These are phyloP conservation scores for Aurelia sp. DNA, from an alignment of 30 jellyfish, hydroid and myxozoan species.

Conservation along the genomic window DNA sequence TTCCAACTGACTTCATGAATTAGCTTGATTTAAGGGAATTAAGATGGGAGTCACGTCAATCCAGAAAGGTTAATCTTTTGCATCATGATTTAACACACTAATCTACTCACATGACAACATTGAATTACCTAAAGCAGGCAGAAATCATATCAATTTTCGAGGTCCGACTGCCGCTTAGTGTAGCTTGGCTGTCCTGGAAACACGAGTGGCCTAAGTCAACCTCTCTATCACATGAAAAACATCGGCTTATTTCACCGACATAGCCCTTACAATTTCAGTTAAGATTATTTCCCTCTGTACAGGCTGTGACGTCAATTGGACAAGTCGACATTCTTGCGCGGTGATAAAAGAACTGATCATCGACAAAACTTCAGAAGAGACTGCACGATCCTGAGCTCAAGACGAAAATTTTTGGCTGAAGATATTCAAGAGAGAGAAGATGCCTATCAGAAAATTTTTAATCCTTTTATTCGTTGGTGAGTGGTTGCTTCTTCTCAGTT, in stretches of 20 bases:
- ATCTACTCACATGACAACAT: too few species aligned
- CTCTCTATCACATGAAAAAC: neutral
- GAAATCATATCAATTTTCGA: neutral
- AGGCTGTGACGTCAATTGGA: constrained; percentile 76
- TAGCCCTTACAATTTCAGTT: neutral
- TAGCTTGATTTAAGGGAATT: constrained; percentile 27
- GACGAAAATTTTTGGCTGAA: constrained; percentile 12
- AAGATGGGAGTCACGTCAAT: constrained; percentile 18
- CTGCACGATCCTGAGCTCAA: constrained; percentile 43
- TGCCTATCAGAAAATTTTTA: neutral
- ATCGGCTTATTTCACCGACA: constrained; percentile 26
- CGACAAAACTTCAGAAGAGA: constrained; percentile 27
- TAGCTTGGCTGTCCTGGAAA: too few species aligned
- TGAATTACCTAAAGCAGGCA: too few species aligned
- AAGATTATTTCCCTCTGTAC: constrained; percentile 14
- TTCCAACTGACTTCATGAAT: neutral
- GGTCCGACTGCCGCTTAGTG: neutral
- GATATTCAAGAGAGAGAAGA: neutral
- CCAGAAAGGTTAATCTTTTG: constrained; percentile 28
- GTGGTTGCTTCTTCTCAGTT: too few species aligned
- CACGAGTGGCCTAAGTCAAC: neutral
- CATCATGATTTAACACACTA: too few species aligned
- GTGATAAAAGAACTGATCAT: constrained; percentile 55
- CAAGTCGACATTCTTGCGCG: constrained; percentile 54
- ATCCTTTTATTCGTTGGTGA: too few species aligned